Evolutionary conservation across 2,888 invertebrate species (phyloP), one percentile per base, ranked within the genome.

Genomic region (Spialia ferax): DNA sequence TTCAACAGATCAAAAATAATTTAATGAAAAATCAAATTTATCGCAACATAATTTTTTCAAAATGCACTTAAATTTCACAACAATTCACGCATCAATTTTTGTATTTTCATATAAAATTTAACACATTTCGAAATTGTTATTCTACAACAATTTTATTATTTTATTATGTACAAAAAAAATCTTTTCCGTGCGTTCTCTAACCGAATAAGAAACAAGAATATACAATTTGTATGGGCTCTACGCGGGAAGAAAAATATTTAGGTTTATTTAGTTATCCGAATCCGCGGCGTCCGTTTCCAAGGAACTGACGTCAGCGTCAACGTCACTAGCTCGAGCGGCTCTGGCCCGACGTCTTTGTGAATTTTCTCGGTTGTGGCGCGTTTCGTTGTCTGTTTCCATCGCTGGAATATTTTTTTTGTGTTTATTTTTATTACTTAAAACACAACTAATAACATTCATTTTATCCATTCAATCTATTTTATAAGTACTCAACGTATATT

Each of bases 221-320:
- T n/a, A n/a, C n/a, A n/a, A n/a, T n/a, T n/a, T n/a, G n/a, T n/a
- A n/a, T n/a, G n/a, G n/a, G n/a, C n/a, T n/a, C n/a, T n/a, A n/a
- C n/a, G 35, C 11, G 35, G 35, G 11, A 11, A 35, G 10, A 11
- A n/a, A 11, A 13, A 13, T 35, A 32, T 10, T 11, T 11, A 8
- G 8, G 20, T 50, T 50, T 1, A 15, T 22, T 50, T 35, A 67
- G 18, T 48, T 67, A 11, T 88, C 87, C 0, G 89, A 89, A 73
- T 91, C 89, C 0, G 79, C 81, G 22, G 79, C 81, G 63, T 92
- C 91, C 0, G 92, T 91, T 70, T 85, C 91, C 13, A 86, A 69
- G 1, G 93, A 93, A 69, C 92, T 92, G 62, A 91, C 79, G 67
- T 93, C 93, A 0, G 91, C 93, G 26, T 92, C 92, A 1, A 79